Evolutionary conservation across 1,140 invertebrate species (phyloP), one percentile per base, ranked within the genome.

Genomic region (Halyomorpha halys): DNA sequence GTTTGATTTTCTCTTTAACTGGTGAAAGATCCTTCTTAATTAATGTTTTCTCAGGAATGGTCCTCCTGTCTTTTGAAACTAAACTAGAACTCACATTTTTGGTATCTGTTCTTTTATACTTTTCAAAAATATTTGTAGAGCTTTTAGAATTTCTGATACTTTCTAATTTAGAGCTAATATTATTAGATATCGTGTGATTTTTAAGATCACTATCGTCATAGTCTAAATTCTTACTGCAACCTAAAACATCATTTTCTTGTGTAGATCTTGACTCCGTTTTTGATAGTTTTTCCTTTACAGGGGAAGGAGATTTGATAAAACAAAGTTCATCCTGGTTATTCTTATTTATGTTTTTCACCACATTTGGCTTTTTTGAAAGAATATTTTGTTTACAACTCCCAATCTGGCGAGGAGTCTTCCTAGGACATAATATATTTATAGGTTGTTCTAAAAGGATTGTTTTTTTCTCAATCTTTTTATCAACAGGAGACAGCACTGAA

Each of bases 391-490:
- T 56, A 5, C 23, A 19, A 56, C 23, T 25, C 9, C 15, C 23
- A 11, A 49, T 49, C 14, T 39, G 34, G 1, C 53, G 18, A 16
- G 23, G 19, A 18, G 18, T 56, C 27, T 25, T 56, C 15, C 53
- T 21, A 23, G 53, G 53, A 15, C 53, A 25, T 27, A 56, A 21
- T 16, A 56, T 56, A 25, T 56, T 56, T 23, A 56, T 56, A 56
- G 53, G 53, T 15, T 56, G 18, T 11, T 56, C 53, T 16, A 56
- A 15, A 3, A 56, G 14, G 11, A 56, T 56, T 56, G 53, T 25
- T 27, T 56, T 56, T 25, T 56, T 56, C 18, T 56, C 53, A 9
- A 23, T 8, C 14, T 56, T 56, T 25, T 56, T 56, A 25, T 49
- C n/a, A n/a, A n/a, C 19, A 19, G n/a, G n/a, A 11, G 47, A 49